Percentiles rank a stretch among this genome's conserved stretches.
Evolutionary conservation across 2,797 vertebrate genomes (phyloP).

Genomic region (Lacerta bilineata): DNA sequence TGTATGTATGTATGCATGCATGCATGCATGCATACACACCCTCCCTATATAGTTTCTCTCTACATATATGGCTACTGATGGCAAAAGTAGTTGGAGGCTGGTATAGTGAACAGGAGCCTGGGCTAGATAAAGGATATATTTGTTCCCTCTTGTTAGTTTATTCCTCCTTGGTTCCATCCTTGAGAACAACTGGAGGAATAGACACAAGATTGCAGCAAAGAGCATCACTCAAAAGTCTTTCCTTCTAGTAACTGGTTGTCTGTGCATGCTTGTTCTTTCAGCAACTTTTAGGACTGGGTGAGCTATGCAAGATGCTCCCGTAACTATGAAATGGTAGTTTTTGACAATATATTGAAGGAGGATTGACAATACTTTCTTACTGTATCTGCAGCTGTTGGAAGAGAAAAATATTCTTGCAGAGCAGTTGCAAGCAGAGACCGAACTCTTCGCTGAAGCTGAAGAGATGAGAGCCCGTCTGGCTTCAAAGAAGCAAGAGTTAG

Average conservation of each 20-base stretch:
- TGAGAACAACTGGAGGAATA: background rate
- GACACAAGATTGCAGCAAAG: background rate
- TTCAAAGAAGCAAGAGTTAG: conserved; percentile 94
- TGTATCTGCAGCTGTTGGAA: conserved; percentile 85
- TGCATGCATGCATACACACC: too few relatives aligned
- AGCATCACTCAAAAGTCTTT: background rate
- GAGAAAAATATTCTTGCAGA: conserved; percentile 98
- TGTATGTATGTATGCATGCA: too few relatives aligned
- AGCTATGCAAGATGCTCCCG: background rate
- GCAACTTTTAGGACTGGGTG: background rate
- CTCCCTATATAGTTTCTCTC: background rate
- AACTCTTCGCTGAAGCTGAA: conserved; percentile 96
- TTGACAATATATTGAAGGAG: background rate
- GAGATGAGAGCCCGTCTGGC: conserved; percentile 97
- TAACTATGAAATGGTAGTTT: background rate
- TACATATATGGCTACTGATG: background rate
- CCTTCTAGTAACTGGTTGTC: background rate
- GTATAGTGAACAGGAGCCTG: background rate
- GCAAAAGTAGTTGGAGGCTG: background rate
- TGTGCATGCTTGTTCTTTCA: background rate
- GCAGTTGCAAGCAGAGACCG: conserved; percentile 95
- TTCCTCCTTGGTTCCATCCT: background rate
- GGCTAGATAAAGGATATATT: background rate
- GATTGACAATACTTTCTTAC: background rate
- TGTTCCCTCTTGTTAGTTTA: background rate